phyloP scores from a whole-genome alignment of 2,888 invertebrate genomes.

The Harpalus rufipes region DNA sequence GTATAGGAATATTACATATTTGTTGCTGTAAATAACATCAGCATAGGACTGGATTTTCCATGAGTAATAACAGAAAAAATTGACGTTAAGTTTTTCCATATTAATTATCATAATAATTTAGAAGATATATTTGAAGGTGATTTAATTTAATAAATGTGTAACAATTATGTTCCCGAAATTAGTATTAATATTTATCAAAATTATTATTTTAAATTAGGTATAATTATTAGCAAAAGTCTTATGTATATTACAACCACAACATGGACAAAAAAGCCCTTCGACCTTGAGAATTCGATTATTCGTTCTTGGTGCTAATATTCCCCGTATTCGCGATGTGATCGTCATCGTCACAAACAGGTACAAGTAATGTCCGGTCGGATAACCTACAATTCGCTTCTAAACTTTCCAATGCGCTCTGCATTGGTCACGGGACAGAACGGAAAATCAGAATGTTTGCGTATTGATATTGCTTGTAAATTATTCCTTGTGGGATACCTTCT shows the following conservation, averaged over 20 bases:
- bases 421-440: conserved; percentile 47
- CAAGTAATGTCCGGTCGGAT: conserved; percentile 54
- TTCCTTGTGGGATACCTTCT: conserved; percentile 22
- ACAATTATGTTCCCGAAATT: too few relatives aligned
- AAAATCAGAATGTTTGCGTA: conserved; percentile 35
- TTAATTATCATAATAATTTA: too few relatives aligned
- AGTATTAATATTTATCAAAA: not conserved
- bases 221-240: not conserved
- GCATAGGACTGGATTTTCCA: too few relatives aligned
- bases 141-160: too few relatives aligned
- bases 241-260: not conserved
- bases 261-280: conserved; percentile 12
- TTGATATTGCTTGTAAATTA: conserved; percentile 25
- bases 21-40: too few relatives aligned
- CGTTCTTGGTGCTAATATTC: conserved; percentile 24
- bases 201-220: not conserved
- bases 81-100: too few relatives aligned
- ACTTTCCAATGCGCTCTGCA: conserved; percentile 56
- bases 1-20: too few relatives aligned
- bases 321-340: not conserved
- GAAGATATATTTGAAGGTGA: too few relatives aligned
- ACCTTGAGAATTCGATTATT: conserved; percentile 26
- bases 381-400: conserved; percentile 54
- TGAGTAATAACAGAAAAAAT: too few relatives aligned
- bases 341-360: conserved; percentile 40